Evolutionary conservation across 2,797 vertebrate species (phyloP), one percentile per base, ranked within the genome.

Genomic region (Trachops cirrhosus): DNA sequence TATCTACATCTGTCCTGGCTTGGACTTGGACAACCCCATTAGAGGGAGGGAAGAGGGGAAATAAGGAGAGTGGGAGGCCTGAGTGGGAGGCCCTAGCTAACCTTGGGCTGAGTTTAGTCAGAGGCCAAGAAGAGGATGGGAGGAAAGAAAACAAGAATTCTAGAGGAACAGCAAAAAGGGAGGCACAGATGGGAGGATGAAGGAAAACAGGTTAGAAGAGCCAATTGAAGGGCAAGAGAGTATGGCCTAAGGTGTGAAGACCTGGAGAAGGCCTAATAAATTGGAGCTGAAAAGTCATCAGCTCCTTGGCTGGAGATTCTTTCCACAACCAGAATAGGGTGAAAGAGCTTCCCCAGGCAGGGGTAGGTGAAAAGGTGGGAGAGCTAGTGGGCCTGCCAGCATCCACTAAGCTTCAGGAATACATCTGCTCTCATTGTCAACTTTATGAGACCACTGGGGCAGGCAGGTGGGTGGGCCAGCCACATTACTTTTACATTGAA

Each of bases 161-260:
- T 75, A 37, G 11, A 78, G 22, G 15, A 68, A 84, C 26, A 18
- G 54, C 2, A 0, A 71, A 89, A 34, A 71, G 52, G 44, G 75
- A 64, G 24, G 32, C 54, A 26, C 24, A 22, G n/a, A 59, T 52
- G 29, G 37, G 54, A 44, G 24, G 19, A 73, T 11, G 39, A 19
- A 97, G 54, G 68, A 73, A 95, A 94, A 97, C 52, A 50, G 34
- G 8, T 82, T 83, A 95, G 32, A 93, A 64, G n/a, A 59, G 39
- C 44, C n/a, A 41, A 32, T 0, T 3, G n/a, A 82, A 86, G n/a
- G 46, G 39, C n/a, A 52, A 89, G 12, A 71, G 44, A 54, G 52
- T 16, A 19, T n/a, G 68, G 8, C 34, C 41, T 70, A 50, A 18
- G 37, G 11, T 78, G 44, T 44, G 67, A 86, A 78, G 32, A 82